Evolutionary conservation across 2,888 invertebrate genomes (phyloP), one percentile per base, ranked within the genome.

Genomic region (Pogonocherus hispidulus): DNA sequence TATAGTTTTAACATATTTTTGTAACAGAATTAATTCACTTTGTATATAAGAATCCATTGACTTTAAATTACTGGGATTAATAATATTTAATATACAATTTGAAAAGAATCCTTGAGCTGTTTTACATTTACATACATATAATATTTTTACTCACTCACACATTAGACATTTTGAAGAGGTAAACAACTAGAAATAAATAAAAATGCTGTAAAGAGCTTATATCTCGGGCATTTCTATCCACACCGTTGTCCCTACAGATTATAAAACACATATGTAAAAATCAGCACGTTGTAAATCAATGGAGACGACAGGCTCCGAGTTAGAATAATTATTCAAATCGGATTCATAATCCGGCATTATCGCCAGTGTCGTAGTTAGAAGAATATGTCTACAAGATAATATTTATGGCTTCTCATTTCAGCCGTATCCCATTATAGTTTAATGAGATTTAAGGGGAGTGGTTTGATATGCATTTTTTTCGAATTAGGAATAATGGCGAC

Each of bases 281-380:
- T 73, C 73, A 68, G 71, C 73, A 75, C 72, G 54, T 73, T 52
- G 63, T 75, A 75, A 70, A 73, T 75, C 73, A 73, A 52, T 18
- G 35, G 18, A 16, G 63, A 57, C 52, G 67, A 69, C 60, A 65
- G 54, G 52, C 57, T 63, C 62, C 57, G 52, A 44, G 64, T 67
- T 64, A 67, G 52, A 66, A 69, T 66, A 52, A 64, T 64, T 63
- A 64, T 67, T 59, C 55, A 59, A 63, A 64, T 59, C 16, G 22
- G 51, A 44, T 14, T 22, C 27, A 52, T 32, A 27, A 32, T 23
- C 52, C 11, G 47, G 18, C 20, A 49, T 19, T 49, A 22, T 11
- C 8, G 19, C 9, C 47, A 49, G 47, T 11, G 47, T 22, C 47
- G 47, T 11, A 19, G 19, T n/a, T n/a, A 4, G 22, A 19, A 49